These are phyloP conservation scores for Globodera ellingtonae DNA, from an alignment of 1,140 invertebrate species.

Conservation along the genomic window DNA sequence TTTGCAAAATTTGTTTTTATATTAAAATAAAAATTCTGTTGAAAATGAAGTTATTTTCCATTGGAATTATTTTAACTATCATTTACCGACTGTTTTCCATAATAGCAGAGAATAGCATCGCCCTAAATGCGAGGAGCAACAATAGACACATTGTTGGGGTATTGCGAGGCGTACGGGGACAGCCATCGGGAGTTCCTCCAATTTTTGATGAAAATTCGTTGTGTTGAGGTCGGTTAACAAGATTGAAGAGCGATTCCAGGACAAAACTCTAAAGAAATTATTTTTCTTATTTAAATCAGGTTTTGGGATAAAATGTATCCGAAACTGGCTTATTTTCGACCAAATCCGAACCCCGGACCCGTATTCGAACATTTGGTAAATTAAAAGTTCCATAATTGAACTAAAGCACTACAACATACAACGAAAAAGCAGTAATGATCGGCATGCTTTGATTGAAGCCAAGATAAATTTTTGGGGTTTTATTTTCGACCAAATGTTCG, in stretches of 20 bases:
- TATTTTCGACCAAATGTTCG: too few species aligned
- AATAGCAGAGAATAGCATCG: neutral
- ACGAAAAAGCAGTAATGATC: too few species aligned
- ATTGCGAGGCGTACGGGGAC: neutral
- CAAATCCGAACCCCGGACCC: too few species aligned
- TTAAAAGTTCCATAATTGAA: neutral
- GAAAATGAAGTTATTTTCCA: neutral
- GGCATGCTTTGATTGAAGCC: neutral
- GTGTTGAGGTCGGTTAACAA: conserved; percentile 3
- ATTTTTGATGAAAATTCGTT: conserved; percentile 22
- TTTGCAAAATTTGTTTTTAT: neutral
- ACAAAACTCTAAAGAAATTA: too few species aligned
- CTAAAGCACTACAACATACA: neutral
- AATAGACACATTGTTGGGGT: neutral
- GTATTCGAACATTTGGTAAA: neutral
- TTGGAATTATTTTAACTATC: neutral
- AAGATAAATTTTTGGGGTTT: too few species aligned
- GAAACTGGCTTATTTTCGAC: too few species aligned
- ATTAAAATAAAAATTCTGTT: neutral
- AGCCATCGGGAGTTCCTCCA: conserved; percentile 16
- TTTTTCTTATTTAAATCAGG: too few species aligned
- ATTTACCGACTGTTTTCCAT: too few species aligned
- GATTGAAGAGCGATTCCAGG: too few species aligned
- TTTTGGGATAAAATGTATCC: too few species aligned
- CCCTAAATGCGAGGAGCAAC: neutral